Evolutionary conservation across 2,113 vertebrate genomes (phyloP).

Genomic region (Rhipidura dahli): DNA sequence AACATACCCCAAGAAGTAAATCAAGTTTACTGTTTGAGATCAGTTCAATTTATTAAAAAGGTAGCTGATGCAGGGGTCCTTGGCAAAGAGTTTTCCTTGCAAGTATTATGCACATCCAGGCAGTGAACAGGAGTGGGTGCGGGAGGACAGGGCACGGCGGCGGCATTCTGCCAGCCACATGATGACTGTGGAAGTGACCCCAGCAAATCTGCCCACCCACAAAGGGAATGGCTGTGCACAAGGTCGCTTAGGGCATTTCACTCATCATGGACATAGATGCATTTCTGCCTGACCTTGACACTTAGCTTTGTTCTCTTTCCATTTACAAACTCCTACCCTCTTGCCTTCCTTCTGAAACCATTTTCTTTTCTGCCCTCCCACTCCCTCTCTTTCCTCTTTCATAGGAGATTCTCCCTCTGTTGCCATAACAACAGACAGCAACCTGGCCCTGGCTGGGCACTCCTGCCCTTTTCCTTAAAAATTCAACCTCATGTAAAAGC

Average conservation of each 20-base stretch:
- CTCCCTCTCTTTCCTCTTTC: not conserved
- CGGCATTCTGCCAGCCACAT: not conserved
- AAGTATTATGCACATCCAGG: not conserved
- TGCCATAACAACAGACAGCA: constrained; percentile 53
- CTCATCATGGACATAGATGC: not conserved
- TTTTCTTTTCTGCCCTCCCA: not conserved
- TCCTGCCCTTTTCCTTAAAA: constrained; percentile 46
- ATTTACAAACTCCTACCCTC: not conserved
- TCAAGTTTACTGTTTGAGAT: not conserved
- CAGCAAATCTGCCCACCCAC: not conserved
- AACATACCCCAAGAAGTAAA: not conserved
- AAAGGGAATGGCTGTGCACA: not conserved
- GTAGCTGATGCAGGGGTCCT: not conserved
- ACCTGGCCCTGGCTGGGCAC: not conserved
- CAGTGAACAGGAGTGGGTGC: not conserved
- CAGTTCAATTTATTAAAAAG: not conserved
- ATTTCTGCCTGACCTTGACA: not conserved
- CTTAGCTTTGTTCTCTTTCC: not conserved
- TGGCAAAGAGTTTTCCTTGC: not conserved
- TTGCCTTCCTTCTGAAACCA: not conserved
- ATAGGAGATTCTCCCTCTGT: not conserved
- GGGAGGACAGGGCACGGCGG: fast-evolving
- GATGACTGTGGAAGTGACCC: not conserved
- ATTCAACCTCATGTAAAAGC: constrained; percentile 2
- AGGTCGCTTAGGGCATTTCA: not conserved